Evolutionary conservation across 2,888 invertebrate species (phyloP), one percentile per base, ranked within the genome.

Genomic region (Therioaphis trifolii): DNA sequence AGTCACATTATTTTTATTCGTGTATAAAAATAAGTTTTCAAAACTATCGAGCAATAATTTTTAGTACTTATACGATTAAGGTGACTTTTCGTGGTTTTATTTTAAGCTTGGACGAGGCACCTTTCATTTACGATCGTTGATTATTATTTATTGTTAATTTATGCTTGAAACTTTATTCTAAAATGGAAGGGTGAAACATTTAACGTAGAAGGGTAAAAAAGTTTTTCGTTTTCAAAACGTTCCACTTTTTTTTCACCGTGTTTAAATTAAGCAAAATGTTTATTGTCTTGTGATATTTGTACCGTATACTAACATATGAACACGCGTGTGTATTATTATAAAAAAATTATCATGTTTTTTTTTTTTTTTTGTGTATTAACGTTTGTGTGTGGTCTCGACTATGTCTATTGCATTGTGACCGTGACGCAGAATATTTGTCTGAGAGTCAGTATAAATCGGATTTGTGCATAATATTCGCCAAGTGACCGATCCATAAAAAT

Each of bases 81-180:
- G 40, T 52, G 78, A 68, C 52, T 40, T 68, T 68, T 35, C 21
- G 29, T 49, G 76, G 29, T 55, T 72, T 75, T 75, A 21, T 49
- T 29, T 52, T 11, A 43, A 49, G 35, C 49, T 77, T 66, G 66
- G 63, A 52, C 21, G 9, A 11, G 21, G 0, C 52, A 78, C 68
- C 66, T 68, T 68, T 78, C 77, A 52, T 78, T 68, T 68, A 68
- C 68, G 78, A 68, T 55, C 78, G 78, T 78, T 68, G 66, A 78
- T 78, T 55, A 35, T 68, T 68, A 78, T 78, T 78, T 78, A 78
- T 78, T 52, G 78, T 68, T 78, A 78, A 78, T 78, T 78, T 78
- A 78, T 78, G 68, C 68, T 21, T 40, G n/a, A 68, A 78, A 78
- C 68, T 78, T 68, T 78, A 55, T 40, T 40, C 24, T 40, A 49